Evolutionary conservation across 2,888 invertebrate genomes (phyloP).

Genomic region (Melanostoma mellinum): DNA sequence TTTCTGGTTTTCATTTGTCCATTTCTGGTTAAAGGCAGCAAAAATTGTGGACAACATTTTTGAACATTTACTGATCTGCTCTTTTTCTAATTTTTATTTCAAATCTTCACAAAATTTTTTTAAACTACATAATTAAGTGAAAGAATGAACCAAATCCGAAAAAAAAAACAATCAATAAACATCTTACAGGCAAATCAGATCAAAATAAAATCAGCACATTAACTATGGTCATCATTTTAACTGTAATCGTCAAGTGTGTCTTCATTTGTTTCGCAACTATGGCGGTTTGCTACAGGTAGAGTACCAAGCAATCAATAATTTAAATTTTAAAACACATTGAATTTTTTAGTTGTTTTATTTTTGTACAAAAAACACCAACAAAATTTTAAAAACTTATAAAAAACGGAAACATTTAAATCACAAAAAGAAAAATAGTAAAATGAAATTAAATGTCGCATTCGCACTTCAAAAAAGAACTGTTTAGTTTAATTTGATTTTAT

Average conservation of each 20-base stretch:
- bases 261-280: conserved; percentile 97
- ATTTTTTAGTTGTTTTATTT: conserved; percentile 12
- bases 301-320: conserved; percentile 79
- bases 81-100: neutral
- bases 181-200: conserved; percentile 87
- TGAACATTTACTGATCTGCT: too few relatives aligned
- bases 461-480: conserved; percentile 14
- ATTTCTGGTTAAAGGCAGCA: too few relatives aligned
- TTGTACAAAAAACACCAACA: conserved; percentile 54
- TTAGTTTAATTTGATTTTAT: conserved; percentile 24
- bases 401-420: conserved; percentile 67
- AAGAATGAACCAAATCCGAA: conserved; percentile 18
- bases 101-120: conserved; percentile 3
- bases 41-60: too few relatives aligned
- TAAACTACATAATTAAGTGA: conserved; percentile 3
- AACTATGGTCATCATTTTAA: conserved; percentile 95
- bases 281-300: conserved; percentile 97
- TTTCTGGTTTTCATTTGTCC: too few relatives aligned
- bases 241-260: conserved; percentile 95
- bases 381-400: conserved; percentile 39
- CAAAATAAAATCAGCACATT: conserved; percentile 93
- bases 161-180: conserved; percentile 74
- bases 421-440: conserved; percentile 32
- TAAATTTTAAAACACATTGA: conserved; percentile 38
- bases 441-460: conserved; percentile 44